A percentile compares a stretch with the other conserved stretches of the same genome.
phyloP scores from a whole-genome alignment of 2,888 invertebrate genomes.

The Trachelus stipa region DNA sequence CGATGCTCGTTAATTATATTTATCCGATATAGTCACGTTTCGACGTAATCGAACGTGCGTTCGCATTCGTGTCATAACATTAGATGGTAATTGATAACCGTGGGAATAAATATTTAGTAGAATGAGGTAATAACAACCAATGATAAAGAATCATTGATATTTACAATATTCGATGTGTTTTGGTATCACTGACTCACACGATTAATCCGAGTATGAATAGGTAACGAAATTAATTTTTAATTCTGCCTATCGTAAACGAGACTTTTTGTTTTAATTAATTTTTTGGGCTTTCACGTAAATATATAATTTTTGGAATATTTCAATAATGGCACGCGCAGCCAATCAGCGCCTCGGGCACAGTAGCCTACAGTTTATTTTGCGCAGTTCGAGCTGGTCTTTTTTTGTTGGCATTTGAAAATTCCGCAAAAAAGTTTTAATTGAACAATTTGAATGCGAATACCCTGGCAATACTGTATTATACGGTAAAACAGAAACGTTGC shows the following conservation, averaged over 20 bases:
- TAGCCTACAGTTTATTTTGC: background rate
- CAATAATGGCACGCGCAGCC: background rate
- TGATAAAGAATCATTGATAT: background rate
- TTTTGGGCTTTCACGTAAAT: background rate
- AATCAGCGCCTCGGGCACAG: too few relatives aligned
- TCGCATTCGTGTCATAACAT: background rate
- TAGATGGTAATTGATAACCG: background rate
- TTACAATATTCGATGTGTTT: background rate
- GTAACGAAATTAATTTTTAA: background rate
- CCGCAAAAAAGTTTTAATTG: background rate
- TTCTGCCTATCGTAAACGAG: background rate
- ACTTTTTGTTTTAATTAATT: background rate
- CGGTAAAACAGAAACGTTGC: background rate
- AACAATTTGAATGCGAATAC: background rate
- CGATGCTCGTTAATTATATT: background rate
- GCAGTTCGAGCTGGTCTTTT: background rate
- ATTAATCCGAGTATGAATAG: background rate
- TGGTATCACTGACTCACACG: background rate
- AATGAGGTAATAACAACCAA: background rate
- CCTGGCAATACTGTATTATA: background rate
- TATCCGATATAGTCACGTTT: background rate
- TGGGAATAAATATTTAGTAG: background rate
- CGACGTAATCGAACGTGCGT: background rate
- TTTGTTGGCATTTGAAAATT: background rate
- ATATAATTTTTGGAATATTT: background rate